A percentile compares a stretch with the other conserved stretches of the same genome.
phyloP scores from a whole-genome alignment of 2,888 invertebrate species.

The Amphiduros pacificus region DNA sequence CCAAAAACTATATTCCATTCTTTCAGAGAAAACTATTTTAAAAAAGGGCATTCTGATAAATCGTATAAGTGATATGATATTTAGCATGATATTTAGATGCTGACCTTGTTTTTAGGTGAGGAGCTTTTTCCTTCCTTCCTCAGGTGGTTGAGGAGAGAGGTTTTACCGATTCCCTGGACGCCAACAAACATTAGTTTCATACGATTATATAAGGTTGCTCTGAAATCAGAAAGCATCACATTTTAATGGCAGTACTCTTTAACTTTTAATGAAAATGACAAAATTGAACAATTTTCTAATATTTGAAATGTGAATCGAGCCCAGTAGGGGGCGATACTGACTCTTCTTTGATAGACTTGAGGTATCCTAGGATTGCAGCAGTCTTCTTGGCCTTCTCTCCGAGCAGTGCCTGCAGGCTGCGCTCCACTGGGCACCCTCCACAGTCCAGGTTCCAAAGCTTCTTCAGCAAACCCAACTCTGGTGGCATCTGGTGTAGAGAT shows the following conservation, averaged over 20 bases:
- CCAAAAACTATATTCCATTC: neutral
- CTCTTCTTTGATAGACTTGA: constrained; percentile 71
- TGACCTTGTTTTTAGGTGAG: constrained; percentile 7
- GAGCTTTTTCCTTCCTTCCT: constrained; percentile 76
- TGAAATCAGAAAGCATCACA: constrained; percentile 36
- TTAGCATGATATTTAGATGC: neutral
- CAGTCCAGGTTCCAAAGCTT: constrained; percentile 97
- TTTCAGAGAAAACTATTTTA: neutral
- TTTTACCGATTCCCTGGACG: constrained; percentile 82
- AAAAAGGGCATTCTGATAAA: neutral
- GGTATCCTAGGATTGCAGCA: constrained; percentile 87
- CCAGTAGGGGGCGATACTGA: too few species aligned
- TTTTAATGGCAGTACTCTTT: neutral
- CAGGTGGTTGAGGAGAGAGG: constrained; percentile 84
- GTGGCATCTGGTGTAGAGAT: constrained; percentile 92
- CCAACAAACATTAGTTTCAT: constrained; percentile 93
- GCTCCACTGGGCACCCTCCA: constrained; percentile 71
- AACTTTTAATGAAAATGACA: too few species aligned
- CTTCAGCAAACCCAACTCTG: constrained; percentile 90
- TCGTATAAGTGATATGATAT: neutral
- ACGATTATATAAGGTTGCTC: constrained; percentile 86
- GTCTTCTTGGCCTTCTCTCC: constrained; percentile 91
- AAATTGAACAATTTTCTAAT: too few species aligned
- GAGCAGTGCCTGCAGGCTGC: constrained; percentile 61
- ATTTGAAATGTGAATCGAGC: too few species aligned